These are phyloP conservation scores for Dioctria linearis DNA, from an alignment of 2,888 invertebrate genomes.

Conservation along the genomic window DNA sequence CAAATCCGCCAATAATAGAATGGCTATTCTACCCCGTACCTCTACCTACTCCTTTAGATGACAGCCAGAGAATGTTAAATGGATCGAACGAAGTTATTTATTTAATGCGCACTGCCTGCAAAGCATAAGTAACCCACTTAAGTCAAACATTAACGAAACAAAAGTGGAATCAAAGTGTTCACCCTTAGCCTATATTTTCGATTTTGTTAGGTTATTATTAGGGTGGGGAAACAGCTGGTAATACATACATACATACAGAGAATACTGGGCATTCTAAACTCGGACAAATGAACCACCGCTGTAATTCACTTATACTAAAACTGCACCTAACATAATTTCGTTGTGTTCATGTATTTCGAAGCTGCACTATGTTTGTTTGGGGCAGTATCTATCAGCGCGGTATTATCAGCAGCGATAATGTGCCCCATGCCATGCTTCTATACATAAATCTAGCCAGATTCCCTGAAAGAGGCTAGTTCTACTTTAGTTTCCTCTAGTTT, in stretches of 20 bases:
- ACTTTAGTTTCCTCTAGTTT: background rate
- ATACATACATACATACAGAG: background rate
- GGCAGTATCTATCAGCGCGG: too few species aligned
- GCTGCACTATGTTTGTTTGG: too few species aligned
- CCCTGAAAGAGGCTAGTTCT: background rate
- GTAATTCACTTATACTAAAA: too few species aligned
- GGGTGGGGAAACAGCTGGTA: conserved; percentile 26
- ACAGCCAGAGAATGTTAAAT: conserved; percentile 1
- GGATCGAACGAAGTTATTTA: conserved; percentile 17
- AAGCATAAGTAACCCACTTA: conserved; percentile 1
- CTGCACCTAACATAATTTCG: too few species aligned
- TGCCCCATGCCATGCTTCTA: background rate
- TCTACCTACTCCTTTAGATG: background rate
- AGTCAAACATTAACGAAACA: background rate
- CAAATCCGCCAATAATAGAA: conserved; percentile 45
- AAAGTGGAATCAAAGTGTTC: conserved; percentile 18
- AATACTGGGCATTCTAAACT: conserved; percentile 6
- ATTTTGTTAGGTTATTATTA: conserved; percentile 25
- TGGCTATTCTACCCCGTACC: background rate
- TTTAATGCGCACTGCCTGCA: conserved; percentile 14
- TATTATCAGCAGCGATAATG: too few species aligned
- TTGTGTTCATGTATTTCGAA: too few species aligned
- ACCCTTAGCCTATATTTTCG: conserved; percentile 36
- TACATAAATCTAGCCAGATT: background rate
- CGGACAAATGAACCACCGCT: background rate